Conservation (phyloP, 2,888 invertebrate genomes). For the Leptinotarsa juncta region DNA sequence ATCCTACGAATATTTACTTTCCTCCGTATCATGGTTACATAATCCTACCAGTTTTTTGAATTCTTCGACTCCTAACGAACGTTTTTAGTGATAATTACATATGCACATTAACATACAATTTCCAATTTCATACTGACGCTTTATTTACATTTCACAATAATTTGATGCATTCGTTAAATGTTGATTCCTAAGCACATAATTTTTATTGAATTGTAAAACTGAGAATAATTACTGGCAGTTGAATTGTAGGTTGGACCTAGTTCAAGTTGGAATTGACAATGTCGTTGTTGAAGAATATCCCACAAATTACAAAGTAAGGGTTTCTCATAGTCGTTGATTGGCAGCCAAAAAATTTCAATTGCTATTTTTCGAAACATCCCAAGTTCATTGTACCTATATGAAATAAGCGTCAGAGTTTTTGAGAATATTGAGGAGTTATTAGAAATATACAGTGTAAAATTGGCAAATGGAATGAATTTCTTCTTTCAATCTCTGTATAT, state of each 20-base stretch:
- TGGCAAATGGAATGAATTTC: too few relatives aligned
- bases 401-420: too few relatives aligned
- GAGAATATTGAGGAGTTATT: too few relatives aligned
- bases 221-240: not conserved
- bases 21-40: not conserved
- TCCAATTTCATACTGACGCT: slow-evolving; percentile 14
- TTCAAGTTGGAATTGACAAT: not conserved
- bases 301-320: too few relatives aligned
- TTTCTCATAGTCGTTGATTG: too few relatives aligned
- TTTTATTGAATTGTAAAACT: not conserved
- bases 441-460: too few relatives aligned
- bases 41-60: slow-evolving; percentile 6
- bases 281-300: not conserved
- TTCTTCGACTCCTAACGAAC: slow-evolving; percentile 4
- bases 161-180: slow-evolving; percentile 3
- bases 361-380: too few relatives aligned
- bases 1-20: slow-evolving; percentile 9
- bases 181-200: not conserved
- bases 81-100: slow-evolving; percentile 35
- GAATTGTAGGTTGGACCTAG: not conserved
- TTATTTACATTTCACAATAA: slow-evolving; percentile 9
- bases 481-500: too few relatives aligned
- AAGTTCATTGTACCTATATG: too few relatives aligned
- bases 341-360: too few relatives aligned
- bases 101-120: slow-evolving; percentile 34